These are phyloP conservation scores for Heliconius cydno DNA, from an alignment of 2,888 invertebrate genomes.

Conservation along the genomic window DNA sequence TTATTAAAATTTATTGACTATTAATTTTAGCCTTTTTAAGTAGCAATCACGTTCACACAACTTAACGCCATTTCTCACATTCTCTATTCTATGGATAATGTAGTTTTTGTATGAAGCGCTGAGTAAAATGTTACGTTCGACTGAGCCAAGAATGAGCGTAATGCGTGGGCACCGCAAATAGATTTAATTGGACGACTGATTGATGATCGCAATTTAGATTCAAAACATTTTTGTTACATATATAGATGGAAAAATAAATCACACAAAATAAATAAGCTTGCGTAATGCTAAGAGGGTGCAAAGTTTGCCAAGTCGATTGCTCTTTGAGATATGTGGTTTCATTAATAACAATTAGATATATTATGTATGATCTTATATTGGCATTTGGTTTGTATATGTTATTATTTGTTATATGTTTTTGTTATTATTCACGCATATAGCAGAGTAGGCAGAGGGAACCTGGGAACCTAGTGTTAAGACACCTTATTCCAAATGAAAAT, in stretches of 20 bases:
- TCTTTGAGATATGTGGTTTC: background rate
- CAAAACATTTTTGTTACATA: slow-evolving; percentile 42
- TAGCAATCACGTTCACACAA: background rate
- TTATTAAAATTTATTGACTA: background rate
- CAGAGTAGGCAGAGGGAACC: no score
- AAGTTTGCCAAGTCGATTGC: slow-evolving; percentile 26
- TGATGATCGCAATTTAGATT: slow-evolving; percentile 45
- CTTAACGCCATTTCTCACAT: slow-evolving; percentile 20
- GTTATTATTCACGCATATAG: no score
- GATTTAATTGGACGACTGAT: slow-evolving; percentile 54
- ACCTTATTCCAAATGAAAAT: no score
- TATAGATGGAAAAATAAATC: slow-evolving; percentile 34
- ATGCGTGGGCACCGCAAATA: slow-evolving; percentile 53
- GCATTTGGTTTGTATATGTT: background rate
- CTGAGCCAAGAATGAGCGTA: slow-evolving; percentile 47
- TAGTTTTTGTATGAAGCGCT: slow-evolving; percentile 62
- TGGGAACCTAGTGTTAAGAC: no score
- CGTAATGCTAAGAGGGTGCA: slow-evolving; percentile 9
- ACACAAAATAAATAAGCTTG: slow-evolving; percentile 34
- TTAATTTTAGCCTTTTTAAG: background rate
- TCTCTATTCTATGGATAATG: slow-evolving; percentile 48
- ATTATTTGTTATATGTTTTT: background rate
- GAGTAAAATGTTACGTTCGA: slow-evolving; percentile 60
- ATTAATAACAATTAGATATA: background rate
- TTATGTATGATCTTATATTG: background rate